phyloP scores from a whole-genome alignment of 2,888 invertebrate species.

The Orthonychiurus folsomi region DNA sequence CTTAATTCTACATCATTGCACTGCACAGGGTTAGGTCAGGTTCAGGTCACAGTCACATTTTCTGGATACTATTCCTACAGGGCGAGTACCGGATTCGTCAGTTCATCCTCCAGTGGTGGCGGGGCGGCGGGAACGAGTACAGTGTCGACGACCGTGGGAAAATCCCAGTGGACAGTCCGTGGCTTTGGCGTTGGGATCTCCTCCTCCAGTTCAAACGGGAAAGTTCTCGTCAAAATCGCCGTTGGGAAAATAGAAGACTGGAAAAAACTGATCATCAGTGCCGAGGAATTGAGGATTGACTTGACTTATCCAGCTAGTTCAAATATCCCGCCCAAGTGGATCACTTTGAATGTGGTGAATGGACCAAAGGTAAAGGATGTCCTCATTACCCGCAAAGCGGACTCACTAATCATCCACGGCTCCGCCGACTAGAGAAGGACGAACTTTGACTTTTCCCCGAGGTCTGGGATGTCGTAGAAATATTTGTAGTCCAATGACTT shows the following conservation, averaged over 20 bases:
- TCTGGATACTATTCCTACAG: too few species aligned
- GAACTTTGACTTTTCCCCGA: constrained; percentile 5
- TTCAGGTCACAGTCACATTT: too few species aligned
- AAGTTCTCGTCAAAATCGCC: neutral
- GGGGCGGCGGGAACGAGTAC: neutral
- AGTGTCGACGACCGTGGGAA: neutral
- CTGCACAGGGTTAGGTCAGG: too few species aligned
- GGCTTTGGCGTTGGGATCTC: neutral
- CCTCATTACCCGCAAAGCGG: neutral
- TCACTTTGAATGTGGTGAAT: neutral
- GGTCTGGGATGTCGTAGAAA: constrained; percentile 19
- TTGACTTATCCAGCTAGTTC: neutral
- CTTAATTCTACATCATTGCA: too few species aligned
- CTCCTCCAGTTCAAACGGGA: neutral
- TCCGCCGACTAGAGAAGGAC: neutral
- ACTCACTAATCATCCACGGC: neutral
- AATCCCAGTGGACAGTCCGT: neutral
- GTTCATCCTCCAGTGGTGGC: neutral
- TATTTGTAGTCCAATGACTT: constrained; percentile 27
- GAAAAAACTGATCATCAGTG: neutral
- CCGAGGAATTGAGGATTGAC: neutral
- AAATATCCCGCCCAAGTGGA: neutral
- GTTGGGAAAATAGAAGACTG: neutral
- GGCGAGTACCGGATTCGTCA: too few species aligned
- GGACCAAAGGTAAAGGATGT: neutral